These are phyloP conservation scores for Sinhomidia bicolor DNA, from an alignment of 2,888 invertebrate genomes.

Conservation along the genomic window DNA sequence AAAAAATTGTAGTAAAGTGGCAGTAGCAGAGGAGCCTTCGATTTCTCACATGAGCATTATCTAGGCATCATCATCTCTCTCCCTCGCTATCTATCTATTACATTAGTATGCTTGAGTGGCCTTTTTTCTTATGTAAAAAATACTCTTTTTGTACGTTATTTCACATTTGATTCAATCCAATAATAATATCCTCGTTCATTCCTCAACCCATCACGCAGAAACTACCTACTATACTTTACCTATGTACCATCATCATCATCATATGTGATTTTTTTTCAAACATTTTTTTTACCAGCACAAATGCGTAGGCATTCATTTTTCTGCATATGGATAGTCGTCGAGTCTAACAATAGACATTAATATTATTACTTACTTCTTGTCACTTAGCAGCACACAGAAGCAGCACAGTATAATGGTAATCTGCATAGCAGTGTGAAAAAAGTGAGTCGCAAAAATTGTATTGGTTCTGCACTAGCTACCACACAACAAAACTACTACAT, in stretches of 20 bases:
- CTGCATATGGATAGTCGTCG: neutral
- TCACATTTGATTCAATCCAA: constrained; percentile 52
- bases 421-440: constrained; percentile 14
- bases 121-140: constrained; percentile 45
- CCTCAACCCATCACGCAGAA: too few relatives aligned
- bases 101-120: constrained; percentile 36
- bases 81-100: constrained; percentile 22
- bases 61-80: too few relatives aligned
- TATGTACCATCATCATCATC: neutral
- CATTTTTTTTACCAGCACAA: constrained; percentile 1
- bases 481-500: too few relatives aligned
- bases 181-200: too few relatives aligned
- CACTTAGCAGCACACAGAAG: constrained; percentile 13
- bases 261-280: too few relatives aligned
- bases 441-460: constrained; percentile 31
- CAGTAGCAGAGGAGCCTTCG: constrained; percentile 27
- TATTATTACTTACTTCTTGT: constrained; percentile 19
- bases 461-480: constrained; percentile 42
- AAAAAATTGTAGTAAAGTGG: neutral
- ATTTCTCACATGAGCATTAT: constrained; percentile 34
- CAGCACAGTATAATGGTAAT: neutral
- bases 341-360: constrained; percentile 16
- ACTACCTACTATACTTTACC: too few relatives aligned
- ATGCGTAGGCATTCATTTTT: constrained; percentile 18
- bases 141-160: constrained; percentile 48